Evolutionary conservation across 2,888 invertebrate genomes (phyloP), one percentile per base, ranked within the genome.

Genomic region (Acleris laterana): DNA sequence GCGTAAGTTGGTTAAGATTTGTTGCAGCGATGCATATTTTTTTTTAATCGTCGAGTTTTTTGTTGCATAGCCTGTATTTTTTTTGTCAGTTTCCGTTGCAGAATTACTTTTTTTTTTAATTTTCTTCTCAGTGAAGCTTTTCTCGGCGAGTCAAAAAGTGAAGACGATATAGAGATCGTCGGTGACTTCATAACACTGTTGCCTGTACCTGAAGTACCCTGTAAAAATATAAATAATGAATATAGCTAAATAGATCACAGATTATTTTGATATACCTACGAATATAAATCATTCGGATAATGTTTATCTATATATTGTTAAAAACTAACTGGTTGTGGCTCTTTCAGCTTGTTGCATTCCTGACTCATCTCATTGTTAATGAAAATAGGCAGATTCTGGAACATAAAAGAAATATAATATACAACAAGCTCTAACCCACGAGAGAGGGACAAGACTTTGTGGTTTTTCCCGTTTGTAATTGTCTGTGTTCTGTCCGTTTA

Each of bases 1-100:
- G 57, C 46, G 32, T 19, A 68, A 58, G 25, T 38, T 20, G 22
- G 5, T 19, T 46, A 70, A 48, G 48, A 69, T 68, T 44, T 58
- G 44, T 64, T 66, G 56, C n/a, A 69, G 20, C 3, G 56, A 62
- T 49, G n/a, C 17, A 53, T 51, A 59, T 32, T 49, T 32, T 49
- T 68, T 68, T 59, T 62, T 22, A 62, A 50, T n/a, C 68, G 62
- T 20, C 50, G n/a, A 42, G 61, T 64, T 62, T 58, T 52, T 22
- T 50, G 44, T 42, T 49, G 44, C 17, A 65, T 25, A 20, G 55
- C 9, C 32, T 63, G 25, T 20, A 58, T 63, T 50, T 16, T 48
- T 25, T n/a, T 22, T 3, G 5, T 28, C 19, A 28, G 49, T 51
- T 58, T 63, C 7, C 25, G 16, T 44, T 50, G 38, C 11, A 63